Evolutionary conservation across 2,113 vertebrate genomes (phyloP).

Genomic region (Elaphurus davidianus): DNA sequence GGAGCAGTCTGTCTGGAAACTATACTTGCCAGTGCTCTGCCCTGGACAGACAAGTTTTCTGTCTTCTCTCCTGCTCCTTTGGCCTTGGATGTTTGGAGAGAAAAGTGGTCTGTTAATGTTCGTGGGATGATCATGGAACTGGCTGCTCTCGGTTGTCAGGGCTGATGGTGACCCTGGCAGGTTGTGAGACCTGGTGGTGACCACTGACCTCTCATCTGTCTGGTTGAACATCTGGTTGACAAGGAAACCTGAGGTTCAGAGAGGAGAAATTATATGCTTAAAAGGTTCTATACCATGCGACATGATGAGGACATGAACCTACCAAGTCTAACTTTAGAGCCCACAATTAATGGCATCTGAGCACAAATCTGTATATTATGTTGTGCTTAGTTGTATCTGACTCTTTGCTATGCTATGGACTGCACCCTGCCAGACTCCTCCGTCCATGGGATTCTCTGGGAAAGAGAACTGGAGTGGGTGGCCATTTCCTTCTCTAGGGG

Average conservation of each 20-base stretch:
- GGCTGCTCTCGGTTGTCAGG: no score
- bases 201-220: background rate
- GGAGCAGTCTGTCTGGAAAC: background rate
- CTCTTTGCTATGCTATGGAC: background rate
- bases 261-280: background rate
- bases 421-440: background rate
- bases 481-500: background rate
- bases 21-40: background rate
- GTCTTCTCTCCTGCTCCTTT: background rate
- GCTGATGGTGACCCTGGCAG: background rate
- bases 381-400: background rate
- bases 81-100: background rate
- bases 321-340: background rate
- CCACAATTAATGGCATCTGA: background rate
- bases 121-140: background rate
- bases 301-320: background rate
- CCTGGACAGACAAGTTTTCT: background rate
- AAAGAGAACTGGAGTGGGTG: background rate
- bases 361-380: background rate
- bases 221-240: background rate
- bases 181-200: background rate
- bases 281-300: background rate
- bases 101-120: background rate
- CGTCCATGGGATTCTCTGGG: background rate
- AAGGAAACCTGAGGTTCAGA: background rate